Conservation (phyloP, 2,888 invertebrate genomes). For the Hypomecis atomaria region DNA sequence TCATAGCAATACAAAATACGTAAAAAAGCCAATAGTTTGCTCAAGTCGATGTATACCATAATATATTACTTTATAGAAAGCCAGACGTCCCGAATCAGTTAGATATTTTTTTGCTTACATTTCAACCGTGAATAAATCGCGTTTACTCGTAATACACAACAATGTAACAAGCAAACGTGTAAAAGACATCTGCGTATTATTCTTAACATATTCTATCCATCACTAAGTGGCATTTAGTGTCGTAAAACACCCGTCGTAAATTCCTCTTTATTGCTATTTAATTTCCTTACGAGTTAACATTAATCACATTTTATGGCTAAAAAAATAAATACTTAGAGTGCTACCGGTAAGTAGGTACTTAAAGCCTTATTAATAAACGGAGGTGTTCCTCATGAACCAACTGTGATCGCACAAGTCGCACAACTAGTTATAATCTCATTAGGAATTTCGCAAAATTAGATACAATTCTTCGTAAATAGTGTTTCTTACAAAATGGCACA, state of each 20-base stretch:
- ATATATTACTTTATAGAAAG: too few relatives aligned
- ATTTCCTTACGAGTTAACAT: conserved; percentile 13
- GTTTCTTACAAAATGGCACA: too few relatives aligned
- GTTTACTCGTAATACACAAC: not conserved
- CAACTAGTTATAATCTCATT: too few relatives aligned
- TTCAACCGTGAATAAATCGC: not conserved
- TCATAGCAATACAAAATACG: too few relatives aligned
- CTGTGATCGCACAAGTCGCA: too few relatives aligned
- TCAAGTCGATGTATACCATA: too few relatives aligned
- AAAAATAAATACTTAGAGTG: conserved; percentile 14
- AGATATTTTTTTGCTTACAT: too few relatives aligned
- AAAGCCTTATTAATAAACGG: not conserved
- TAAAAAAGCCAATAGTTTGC: too few relatives aligned
- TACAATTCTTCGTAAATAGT: too few relatives aligned
- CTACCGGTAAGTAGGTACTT: conserved; percentile 9
- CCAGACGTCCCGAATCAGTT: too few relatives aligned
- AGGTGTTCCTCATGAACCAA: too few relatives aligned
- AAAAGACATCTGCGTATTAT: not conserved
- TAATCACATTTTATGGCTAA: conserved; percentile 12
- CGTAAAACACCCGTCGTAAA: conserved; percentile 14
- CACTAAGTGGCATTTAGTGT: not conserved
- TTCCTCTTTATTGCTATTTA: conserved; percentile 9
- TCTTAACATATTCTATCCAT: not conserved
- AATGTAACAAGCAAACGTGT: not conserved
- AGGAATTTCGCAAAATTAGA: too few relatives aligned